phyloP scores from a whole-genome alignment of 2,888 invertebrate genomes.

The Deilephila elpenor region DNA sequence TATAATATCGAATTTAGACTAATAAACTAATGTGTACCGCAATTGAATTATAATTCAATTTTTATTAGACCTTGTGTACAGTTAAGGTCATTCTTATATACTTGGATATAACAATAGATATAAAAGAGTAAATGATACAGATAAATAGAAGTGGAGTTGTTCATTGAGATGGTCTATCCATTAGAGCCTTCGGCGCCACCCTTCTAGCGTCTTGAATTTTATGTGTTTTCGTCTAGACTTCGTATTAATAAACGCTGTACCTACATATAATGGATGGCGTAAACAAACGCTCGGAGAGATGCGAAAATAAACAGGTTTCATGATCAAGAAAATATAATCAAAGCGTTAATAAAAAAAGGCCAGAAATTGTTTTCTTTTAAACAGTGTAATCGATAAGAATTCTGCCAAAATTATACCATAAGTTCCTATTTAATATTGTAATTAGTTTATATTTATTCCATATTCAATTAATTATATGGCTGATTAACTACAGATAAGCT shows the following conservation, averaged over 20 bases:
- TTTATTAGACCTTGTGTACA: background rate
- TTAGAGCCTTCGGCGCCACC: slow-evolving; percentile 37
- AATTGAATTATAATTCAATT: too few relatives aligned
- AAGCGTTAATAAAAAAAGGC: background rate
- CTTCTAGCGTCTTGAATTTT: slow-evolving; percentile 42
- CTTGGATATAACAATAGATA: too few relatives aligned
- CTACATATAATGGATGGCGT: background rate
- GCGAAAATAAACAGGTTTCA: background rate
- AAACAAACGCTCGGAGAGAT: background rate
- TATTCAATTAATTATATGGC: background rate
- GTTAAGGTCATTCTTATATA: background rate
- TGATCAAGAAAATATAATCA: background rate
- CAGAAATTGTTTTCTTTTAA: background rate
- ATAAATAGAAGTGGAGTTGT: background rate
- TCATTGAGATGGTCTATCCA: slow-evolving; percentile 4
- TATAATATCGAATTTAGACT: too few relatives aligned
- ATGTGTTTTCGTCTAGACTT: slow-evolving; percentile 51
- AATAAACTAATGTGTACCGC: too few relatives aligned
- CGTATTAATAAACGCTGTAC: slow-evolving; percentile 41
- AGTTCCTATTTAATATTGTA: background rate
- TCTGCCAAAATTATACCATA: background rate
- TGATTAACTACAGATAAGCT: background rate
- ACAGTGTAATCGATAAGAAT: too few relatives aligned
- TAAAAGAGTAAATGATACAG: background rate
- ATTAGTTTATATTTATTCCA: slow-evolving; percentile 35